A percentile compares a stretch with the other conserved stretches of the same genome.
Evolutionary conservation across 2,113 vertebrate species (phyloP).

Genomic region (Paracanthobrama guichenoti): DNA sequence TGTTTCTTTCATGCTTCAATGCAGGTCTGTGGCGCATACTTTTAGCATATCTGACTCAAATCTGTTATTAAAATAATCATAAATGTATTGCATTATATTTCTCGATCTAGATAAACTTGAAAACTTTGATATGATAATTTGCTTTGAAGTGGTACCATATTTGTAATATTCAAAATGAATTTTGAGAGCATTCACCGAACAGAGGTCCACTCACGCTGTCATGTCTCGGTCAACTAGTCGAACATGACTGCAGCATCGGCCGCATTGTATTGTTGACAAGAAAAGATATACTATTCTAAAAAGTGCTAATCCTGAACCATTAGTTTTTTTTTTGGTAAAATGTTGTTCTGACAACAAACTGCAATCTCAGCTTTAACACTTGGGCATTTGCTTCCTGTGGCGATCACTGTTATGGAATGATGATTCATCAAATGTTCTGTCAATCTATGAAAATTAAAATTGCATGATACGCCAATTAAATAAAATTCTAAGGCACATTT

Average conservation of each 20-base stretch:
- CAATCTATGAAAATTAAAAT: neutral
- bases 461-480: neutral
- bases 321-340: neutral
- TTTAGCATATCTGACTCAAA: neutral
- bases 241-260: neutral
- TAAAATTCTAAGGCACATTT: no score
- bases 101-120: neutral
- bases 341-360: neutral
- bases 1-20: neutral
- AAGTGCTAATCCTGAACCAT: constrained; percentile 2
- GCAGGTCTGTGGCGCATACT: neutral
- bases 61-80: neutral
- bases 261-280: neutral
- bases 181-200: neutral
- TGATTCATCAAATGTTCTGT: neutral
- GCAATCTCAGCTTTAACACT: neutral
- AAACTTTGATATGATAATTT: neutral
- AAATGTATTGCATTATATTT: neutral
- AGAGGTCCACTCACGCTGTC: neutral
- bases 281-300: no score
- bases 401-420: neutral
- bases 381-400: neutral
- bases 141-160: neutral
- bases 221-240: neutral
- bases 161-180: neutral